phyloP scores from a whole-genome alignment of 1,140 invertebrate genomes.

The Trachymyrmex cornetzi region DNA sequence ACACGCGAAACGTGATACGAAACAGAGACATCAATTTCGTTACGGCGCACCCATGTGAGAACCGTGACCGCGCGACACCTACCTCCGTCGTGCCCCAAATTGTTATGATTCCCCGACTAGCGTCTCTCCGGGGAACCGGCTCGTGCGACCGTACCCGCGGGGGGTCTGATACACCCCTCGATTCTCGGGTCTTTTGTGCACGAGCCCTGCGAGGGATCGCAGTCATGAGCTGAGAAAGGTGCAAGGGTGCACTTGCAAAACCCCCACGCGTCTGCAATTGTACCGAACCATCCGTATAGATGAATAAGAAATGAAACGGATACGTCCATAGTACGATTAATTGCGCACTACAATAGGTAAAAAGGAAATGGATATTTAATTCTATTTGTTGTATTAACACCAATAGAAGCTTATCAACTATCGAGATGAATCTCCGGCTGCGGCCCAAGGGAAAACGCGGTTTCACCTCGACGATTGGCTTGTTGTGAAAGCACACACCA shows the following conservation, averaged over 20 bases:
- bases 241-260: conserved; percentile 2
- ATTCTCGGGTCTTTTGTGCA: conserved; percentile 33
- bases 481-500: conserved; percentile 77
- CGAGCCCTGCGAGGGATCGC: conserved; percentile 12
- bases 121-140: conserved; percentile 69
- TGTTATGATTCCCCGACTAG: conserved; percentile 77
- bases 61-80: conserved; percentile 79
- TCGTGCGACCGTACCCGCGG: conserved; percentile 71
- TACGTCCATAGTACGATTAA: conserved; percentile 3
- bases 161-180: conserved; percentile 32
- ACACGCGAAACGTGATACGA: conserved; percentile 76
- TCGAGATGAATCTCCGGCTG: conserved; percentile 17
- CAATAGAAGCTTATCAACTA: neutral
- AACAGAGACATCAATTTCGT: conserved; percentile 79
- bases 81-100: conserved; percentile 71
- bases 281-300: neutral
- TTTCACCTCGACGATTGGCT: conserved; percentile 70
- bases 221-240: neutral
- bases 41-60: conserved; percentile 73
- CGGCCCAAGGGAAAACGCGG: neutral
- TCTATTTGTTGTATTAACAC: neutral
- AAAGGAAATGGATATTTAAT: neutral
- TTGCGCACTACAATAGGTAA: neutral
- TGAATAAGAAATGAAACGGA: conserved; percentile 15
- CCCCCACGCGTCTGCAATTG: conserved; percentile 8